Percentiles rank a stretch among this genome's conserved stretches.
phyloP scores from a whole-genome alignment of 2,888 invertebrate genomes.

The Tetanocera ferruginea region DNA sequence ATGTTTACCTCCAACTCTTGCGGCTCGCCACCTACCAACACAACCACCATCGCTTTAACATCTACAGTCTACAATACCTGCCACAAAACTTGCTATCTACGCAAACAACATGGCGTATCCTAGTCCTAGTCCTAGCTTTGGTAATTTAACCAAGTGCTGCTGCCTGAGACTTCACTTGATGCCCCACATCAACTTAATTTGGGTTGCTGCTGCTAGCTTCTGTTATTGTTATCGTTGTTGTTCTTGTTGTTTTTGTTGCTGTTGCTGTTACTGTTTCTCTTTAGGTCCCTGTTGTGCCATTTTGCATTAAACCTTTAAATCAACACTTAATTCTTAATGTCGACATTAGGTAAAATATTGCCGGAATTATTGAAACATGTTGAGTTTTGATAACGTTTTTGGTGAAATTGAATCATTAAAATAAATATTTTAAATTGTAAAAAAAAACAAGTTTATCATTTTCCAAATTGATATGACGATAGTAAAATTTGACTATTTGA shows the following conservation, averaged over 20 bases:
- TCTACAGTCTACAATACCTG: background rate
- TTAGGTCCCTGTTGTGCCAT: background rate
- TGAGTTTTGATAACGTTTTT: background rate
- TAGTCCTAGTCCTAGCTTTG: no score
- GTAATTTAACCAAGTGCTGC: no score
- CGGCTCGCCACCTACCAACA: no score
- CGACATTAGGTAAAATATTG: slow-evolving; percentile 10
- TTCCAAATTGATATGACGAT: no score
- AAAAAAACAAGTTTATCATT: no score
- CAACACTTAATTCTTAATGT: slow-evolving; percentile 18
- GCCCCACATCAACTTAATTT: slow-evolving; percentile 6
- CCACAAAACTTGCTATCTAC: background rate
- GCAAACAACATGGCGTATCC: background rate
- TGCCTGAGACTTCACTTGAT: background rate
- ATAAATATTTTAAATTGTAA: no score
- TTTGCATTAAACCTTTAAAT: slow-evolving; percentile 12
- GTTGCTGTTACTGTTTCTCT: background rate
- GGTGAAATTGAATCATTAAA: background rate
- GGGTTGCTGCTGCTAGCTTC: background rate
- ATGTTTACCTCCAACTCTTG: no score
- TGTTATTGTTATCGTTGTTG: background rate
- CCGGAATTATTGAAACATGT: slow-evolving; percentile 9
- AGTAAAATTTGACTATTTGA: no score
- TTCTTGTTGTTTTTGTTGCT: background rate
- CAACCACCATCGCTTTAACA: no score